Percentiles rank a stretch among this genome's conserved stretches.
Evolutionary conservation across 2,888 invertebrate genomes (phyloP).

Genomic region (Euspilapteryx auroguttella): DNA sequence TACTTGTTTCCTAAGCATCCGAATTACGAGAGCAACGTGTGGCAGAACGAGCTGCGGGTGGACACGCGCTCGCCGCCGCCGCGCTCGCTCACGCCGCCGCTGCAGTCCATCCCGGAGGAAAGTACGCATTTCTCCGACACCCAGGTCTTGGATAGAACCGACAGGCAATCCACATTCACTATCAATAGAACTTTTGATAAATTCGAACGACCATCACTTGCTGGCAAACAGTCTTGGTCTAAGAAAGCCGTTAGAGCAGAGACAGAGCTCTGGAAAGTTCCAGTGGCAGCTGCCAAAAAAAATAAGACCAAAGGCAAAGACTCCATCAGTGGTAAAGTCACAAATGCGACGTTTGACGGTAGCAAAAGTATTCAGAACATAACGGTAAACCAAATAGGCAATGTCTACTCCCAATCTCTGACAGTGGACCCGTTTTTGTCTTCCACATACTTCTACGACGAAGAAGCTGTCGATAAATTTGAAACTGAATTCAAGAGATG

Average conservation of each 20-base stretch:
- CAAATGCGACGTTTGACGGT: constrained; percentile 21
- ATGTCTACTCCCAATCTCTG: constrained; percentile 45
- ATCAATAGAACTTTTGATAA: constrained; percentile 46
- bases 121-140: constrained; percentile 31
- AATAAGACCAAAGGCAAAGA: constrained; percentile 19
- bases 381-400: constrained; percentile 31
- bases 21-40: constrained; percentile 26
- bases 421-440: constrained; percentile 70
- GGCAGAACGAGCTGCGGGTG: constrained; percentile 26
- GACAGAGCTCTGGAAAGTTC: constrained; percentile 39
- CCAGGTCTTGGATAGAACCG: constrained; percentile 25
- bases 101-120: constrained; percentile 55
- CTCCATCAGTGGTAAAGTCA: constrained; percentile 15
- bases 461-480: constrained; percentile 68
- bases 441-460: constrained; percentile 67
- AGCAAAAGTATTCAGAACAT: constrained; percentile 47
- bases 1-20: constrained; percentile 12
- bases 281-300: constrained; percentile 21
- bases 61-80: constrained; percentile 37
- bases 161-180: constrained; percentile 34
- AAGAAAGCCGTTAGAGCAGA: constrained; percentile 34
- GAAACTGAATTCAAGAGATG: constrained; percentile 75
- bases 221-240: constrained; percentile 31
- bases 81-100: constrained; percentile 33
- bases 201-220: constrained; percentile 16